Evolutionary conservation across 2,888 invertebrate species (phyloP).

Genomic region (Odiellus spinosus): DNA sequence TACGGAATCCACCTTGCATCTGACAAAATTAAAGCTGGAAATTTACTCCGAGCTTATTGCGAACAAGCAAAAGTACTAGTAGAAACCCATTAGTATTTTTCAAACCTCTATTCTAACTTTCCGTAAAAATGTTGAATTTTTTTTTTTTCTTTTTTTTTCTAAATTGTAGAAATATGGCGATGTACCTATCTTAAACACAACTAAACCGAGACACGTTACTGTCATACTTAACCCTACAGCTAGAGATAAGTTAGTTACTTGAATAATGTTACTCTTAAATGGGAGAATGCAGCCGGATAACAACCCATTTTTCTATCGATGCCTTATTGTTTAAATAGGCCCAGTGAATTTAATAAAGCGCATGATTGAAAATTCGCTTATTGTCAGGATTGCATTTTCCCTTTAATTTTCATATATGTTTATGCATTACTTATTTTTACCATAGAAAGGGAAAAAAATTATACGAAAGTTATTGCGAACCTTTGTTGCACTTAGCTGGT

Average conservation of each 20-base stretch:
- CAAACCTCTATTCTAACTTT: too few relatives aligned
- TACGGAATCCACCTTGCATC: conserved; percentile 49
- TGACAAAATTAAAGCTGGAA: conserved; percentile 26
- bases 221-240: conserved; percentile 84
- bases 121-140: too few relatives aligned
- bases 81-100: neutral
- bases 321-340: too few relatives aligned
- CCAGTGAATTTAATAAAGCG: conserved; percentile 1
- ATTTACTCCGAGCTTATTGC: conserved; percentile 63
- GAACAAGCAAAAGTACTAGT: conserved; percentile 43
- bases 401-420: too few relatives aligned
- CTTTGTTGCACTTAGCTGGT: conserved; percentile 79
- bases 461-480: conserved; percentile 83
- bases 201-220: conserved; percentile 55
- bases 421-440: too few relatives aligned
- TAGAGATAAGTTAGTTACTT: conserved; percentile 45
- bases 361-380: conserved; percentile 4
- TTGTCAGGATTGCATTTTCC: conserved; percentile 1
- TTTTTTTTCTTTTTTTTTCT: too few relatives aligned
- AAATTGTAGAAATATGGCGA: conserved; percentile 50
- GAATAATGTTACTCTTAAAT: too few relatives aligned
- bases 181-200: conserved; percentile 39
- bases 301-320: too few relatives aligned
- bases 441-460: conserved; percentile 40
- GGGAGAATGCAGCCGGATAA: too few relatives aligned